Evolutionary conservation across 2,888 invertebrate genomes (phyloP).

Genomic region (Himalopsyche japonica): DNA sequence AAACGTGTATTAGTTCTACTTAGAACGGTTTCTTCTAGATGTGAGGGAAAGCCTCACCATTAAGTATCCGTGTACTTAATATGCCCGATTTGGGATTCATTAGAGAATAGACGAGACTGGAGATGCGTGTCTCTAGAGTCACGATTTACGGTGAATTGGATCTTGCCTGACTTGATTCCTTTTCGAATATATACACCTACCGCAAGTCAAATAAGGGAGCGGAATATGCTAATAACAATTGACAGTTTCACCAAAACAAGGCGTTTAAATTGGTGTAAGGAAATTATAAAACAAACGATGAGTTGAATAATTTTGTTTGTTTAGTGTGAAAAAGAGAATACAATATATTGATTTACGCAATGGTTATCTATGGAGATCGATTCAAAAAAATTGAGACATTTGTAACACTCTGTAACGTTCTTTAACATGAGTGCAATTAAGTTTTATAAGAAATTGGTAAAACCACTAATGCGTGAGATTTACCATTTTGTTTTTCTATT

Average conservation of each 20-base stretch:
- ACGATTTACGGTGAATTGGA: neutral
- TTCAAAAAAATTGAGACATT: too few species aligned
- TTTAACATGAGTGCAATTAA: too few species aligned
- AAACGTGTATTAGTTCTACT: too few species aligned
- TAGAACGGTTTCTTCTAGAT: neutral
- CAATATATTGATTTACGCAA: too few species aligned
- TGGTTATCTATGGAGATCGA: too few species aligned
- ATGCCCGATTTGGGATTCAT: neutral
- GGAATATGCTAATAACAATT: neutral
- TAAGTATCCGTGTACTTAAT: neutral
- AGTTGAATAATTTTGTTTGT: too few species aligned
- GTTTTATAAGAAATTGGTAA: too few species aligned
- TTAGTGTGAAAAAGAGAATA: too few species aligned
- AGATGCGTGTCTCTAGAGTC: neutral
- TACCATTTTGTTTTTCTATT: too few species aligned
- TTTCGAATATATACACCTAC: neutral
- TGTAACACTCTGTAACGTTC: too few species aligned
- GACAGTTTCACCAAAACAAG: neutral
- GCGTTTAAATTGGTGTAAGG: neutral
- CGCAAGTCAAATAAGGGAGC: neutral
- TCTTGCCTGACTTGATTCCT: neutral
- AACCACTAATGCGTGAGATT: too few species aligned
- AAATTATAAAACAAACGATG: too few species aligned
- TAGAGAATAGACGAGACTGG: neutral
- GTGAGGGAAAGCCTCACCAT: neutral